A percentile compares a stretch with the other conserved stretches of the same genome.
phyloP scores from a whole-genome alignment of 2,888 invertebrate genomes.

The Mimachlamys varia region DNA sequence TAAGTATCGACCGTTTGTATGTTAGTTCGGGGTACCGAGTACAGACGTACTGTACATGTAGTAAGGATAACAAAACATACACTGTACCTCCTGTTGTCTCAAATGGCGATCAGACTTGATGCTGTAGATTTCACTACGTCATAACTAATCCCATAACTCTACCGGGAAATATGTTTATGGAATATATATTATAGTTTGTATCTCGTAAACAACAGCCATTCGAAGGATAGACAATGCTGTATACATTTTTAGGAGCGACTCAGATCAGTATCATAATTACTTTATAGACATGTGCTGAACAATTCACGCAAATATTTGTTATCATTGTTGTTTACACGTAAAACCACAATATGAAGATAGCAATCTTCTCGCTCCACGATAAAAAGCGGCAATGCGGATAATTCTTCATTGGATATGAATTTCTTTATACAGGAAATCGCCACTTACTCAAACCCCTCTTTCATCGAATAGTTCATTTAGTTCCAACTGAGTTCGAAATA shows the following conservation, averaged over 20 bases:
- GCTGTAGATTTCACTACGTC: not conserved
- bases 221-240: not conserved
- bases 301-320: too few relatives aligned
- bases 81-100: not conserved
- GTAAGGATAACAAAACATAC: not conserved
- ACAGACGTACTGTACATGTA: not conserved
- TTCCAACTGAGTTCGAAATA: too few relatives aligned
- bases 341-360: not conserved
- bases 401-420: too few relatives aligned
- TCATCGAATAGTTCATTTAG: too few relatives aligned
- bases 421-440: too few relatives aligned
- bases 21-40: not conserved
- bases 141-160: conserved; percentile 11
- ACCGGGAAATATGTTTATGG: conserved; percentile 16
- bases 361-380: too few relatives aligned
- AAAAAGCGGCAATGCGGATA: too few relatives aligned
- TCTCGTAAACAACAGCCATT: not conserved
- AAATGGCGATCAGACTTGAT: not conserved
- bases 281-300: not conserved
- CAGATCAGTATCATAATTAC: not conserved
- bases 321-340: not conserved
- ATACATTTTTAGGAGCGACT: too few relatives aligned
- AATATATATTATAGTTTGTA: not conserved
- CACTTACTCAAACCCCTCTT: too few relatives aligned
- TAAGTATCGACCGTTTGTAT: not conserved